Base-by-base conservation (phyloP, 2,797 vertebrate species). In the Megalops cyprinoides region DNA sequence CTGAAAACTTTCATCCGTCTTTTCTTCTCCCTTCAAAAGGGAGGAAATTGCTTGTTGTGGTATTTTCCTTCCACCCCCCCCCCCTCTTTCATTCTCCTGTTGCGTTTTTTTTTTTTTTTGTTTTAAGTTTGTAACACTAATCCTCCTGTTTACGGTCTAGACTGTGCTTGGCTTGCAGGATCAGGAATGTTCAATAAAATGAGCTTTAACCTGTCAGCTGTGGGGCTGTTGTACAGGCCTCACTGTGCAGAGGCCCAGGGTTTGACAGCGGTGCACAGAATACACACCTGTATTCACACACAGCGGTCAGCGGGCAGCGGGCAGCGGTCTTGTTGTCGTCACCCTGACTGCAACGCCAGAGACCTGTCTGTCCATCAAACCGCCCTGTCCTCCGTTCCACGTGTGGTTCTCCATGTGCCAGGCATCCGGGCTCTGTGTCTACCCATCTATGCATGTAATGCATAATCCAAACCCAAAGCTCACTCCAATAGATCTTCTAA, bases 111-210 rank as follows among this genome's bases (percentile, higher is more conserved):
- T 76, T 37, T 76, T 55, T 77, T 62, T n/a, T 39, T 76, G 37
- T 76, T 55, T 77, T 62, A 79, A 69, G 37, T 51, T 79, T 67
- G 73, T 49, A 78, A 65, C 77, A 77, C 23, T 77, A 77, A 46
- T 46, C 25, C 46, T 71, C 10, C 48, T 73, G 55, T 51, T 79
- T 20, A 20, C 5, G 6, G 77, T 44, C 67, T 69, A 81, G 44
- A 71, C 67, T 77, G 42, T 60, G 56, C 49, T 74, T 79, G 78
- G 56, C 58, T 51, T 44, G 39, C 60, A 77, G 23, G 71, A 10
- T 51, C n/a, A 42, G 53, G 53, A 62, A 80, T 82, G 55, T 82
- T 73, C 81, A 71, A 81, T 82, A 76, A 60, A 55, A 82, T 81
- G 74, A 78, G 69, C 44, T 67, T 46, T 79, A 80, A 48, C 75